Evolutionary conservation across 2,113 vertebrate species (phyloP).

Genomic region (Glaucomys volans): DNA sequence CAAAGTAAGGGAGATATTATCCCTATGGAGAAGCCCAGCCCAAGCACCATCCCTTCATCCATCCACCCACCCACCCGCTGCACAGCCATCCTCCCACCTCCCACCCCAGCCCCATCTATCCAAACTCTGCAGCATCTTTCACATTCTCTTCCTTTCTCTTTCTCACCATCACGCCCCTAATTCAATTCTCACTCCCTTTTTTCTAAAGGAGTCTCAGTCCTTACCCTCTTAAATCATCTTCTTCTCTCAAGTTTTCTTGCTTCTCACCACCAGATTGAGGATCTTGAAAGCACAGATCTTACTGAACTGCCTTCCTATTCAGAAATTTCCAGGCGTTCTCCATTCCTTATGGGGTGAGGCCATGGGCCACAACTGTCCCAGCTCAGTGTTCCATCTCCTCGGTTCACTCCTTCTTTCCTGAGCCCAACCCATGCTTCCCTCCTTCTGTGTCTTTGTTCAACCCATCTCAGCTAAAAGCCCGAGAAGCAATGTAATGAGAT

Average conservation of each 20-base stretch:
- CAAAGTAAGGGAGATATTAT: background rate
- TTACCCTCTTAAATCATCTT: background rate
- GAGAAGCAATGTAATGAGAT: background rate
- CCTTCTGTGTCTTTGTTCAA: background rate
- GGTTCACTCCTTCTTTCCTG: background rate
- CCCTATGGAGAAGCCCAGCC: background rate
- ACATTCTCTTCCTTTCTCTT: background rate
- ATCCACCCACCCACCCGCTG: background rate
- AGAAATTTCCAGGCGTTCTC: background rate
- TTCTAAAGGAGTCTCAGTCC: background rate
- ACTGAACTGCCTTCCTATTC: background rate
- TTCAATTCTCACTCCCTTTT: background rate
- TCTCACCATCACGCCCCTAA: background rate
- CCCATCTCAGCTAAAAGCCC: background rate
- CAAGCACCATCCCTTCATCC: background rate
- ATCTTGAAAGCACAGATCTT: background rate
- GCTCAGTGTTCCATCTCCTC: background rate
- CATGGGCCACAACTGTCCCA: background rate
- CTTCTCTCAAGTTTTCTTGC: background rate
- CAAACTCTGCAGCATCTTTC: background rate
- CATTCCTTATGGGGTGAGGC: background rate
- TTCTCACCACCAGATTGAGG: background rate
- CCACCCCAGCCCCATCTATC: background rate
- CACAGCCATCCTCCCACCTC: too few relatives aligned
- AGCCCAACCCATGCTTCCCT: background rate